A percentile compares a stretch with the other conserved stretches of the same genome.
Evolutionary conservation across 2,797 vertebrate genomes (phyloP).

Genomic region (Emys orbicularis): DNA sequence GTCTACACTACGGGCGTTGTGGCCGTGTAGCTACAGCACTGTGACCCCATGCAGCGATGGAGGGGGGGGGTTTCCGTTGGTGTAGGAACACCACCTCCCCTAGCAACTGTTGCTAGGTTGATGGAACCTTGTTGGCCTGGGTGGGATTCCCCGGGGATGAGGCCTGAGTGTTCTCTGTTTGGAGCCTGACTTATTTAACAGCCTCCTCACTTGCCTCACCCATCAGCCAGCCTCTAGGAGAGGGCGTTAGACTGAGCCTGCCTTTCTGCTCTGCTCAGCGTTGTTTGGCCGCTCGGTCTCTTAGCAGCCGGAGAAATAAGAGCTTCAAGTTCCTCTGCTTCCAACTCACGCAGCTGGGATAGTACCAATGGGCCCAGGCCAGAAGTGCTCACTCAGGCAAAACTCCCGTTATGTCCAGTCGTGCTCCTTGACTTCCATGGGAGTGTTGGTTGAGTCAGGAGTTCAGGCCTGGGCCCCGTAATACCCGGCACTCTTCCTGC

Average conservation of each 20-base stretch:
- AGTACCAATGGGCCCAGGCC: not conserved
- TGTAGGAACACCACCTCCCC: not conserved
- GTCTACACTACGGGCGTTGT: not conserved
- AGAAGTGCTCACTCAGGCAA: no score
- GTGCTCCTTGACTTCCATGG: not conserved
- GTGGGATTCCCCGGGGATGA: not conserved
- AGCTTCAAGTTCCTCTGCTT: constrained; percentile 4
- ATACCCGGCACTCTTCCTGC: no score
- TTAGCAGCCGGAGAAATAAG: constrained; percentile 59
- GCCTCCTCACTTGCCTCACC: not conserved
- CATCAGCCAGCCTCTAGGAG: not conserved
- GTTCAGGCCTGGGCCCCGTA: not conserved
- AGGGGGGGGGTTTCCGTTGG: not conserved
- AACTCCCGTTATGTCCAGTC: not conserved
- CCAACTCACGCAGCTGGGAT: accelerated
- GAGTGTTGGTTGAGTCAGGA: not conserved
- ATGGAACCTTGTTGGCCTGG: not conserved
- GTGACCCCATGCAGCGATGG: no score
- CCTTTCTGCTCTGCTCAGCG: not conserved
- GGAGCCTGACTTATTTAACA: not conserved
- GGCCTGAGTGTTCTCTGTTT: not conserved
- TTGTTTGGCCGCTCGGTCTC: constrained; percentile 68
- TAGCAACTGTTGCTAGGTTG: not conserved
- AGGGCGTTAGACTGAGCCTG: not conserved
- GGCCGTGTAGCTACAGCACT: not conserved